Evolutionary conservation across 2,113 vertebrate species (phyloP).

Genomic region (Elanus axillaris): DNA sequence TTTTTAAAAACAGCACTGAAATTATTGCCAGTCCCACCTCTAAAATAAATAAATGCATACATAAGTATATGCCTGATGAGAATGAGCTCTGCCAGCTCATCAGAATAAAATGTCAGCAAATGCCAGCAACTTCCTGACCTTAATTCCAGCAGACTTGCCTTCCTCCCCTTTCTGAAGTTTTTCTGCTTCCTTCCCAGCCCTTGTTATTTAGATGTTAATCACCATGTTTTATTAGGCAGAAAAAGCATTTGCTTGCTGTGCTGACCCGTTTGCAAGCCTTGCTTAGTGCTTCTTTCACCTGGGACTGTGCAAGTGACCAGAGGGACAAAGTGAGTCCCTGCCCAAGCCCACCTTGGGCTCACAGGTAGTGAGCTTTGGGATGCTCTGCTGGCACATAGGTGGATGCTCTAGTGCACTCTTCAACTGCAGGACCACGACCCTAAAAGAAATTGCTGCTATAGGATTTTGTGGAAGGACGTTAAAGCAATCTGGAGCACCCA

Average conservation of each 20-base stretch:
- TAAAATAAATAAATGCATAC: neutral
- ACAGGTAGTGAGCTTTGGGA: rapidly evolving
- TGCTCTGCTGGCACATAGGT: neutral
- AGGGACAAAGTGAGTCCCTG: neutral
- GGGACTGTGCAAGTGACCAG: neutral
- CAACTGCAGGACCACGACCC: rapidly evolving
- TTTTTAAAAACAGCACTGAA: neutral
- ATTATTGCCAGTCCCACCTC: neutral
- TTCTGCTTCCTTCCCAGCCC: neutral
- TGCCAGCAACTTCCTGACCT: constrained; percentile 34
- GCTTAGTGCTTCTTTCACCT: neutral
- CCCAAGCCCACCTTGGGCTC: rapidly evolving
- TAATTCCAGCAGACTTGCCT: neutral
- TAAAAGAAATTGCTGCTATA: neutral
- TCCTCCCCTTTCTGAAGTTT: neutral
- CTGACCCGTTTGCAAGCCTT: rapidly evolving
- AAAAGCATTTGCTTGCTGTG: neutral
- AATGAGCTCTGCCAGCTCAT: constrained; percentile 7
- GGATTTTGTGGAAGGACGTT: neutral
- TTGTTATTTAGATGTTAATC: neutral
- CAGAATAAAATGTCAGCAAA: constrained; percentile 48
- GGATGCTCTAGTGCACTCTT: no score
- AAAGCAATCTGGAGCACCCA: neutral
- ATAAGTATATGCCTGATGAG: neutral
- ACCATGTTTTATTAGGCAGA: neutral